Percentiles rank a stretch among this genome's conserved stretches.
Conservation (phyloP, 2,797 vertebrate genomes). For the Tadarida brasiliensis region DNA sequence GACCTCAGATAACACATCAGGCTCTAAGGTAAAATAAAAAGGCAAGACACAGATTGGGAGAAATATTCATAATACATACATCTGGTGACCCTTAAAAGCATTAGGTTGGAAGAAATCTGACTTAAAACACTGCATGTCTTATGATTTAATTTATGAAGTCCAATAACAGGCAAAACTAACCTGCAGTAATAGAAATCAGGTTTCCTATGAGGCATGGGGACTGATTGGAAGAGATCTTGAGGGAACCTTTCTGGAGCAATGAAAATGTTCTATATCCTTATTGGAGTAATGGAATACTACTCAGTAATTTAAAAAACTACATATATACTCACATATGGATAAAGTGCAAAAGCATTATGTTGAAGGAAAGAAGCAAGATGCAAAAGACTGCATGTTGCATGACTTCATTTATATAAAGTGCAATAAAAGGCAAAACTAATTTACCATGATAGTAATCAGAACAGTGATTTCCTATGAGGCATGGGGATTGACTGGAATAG, state of each 20-base stretch:
- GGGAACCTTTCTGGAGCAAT: not conserved
- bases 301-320: not conserved
- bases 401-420: not conserved
- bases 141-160: not conserved
- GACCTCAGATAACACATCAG: not conserved
- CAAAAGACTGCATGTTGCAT: not conserved
- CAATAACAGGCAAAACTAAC: not conserved
- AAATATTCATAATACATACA: not conserved
- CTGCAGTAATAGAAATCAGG: not conserved
- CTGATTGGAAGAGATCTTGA: not conserved
- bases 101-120: not conserved
- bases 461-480: not conserved
- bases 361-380: not conserved
- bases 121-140: not conserved
- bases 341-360: not conserved
- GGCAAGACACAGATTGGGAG: not conserved
- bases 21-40: constrained; percentile 32
- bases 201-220: not conserved
- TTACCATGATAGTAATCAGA: not conserved
- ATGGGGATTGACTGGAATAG: not conserved
- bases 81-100: constrained; percentile 20
- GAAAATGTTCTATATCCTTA: not conserved
- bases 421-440: constrained; percentile 17
- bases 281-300: not conserved
- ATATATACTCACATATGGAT: not conserved